These are phyloP conservation scores for Anarhynchus alexandrinus DNA, from an alignment of 2,113 vertebrate species.

Conservation along the genomic window DNA sequence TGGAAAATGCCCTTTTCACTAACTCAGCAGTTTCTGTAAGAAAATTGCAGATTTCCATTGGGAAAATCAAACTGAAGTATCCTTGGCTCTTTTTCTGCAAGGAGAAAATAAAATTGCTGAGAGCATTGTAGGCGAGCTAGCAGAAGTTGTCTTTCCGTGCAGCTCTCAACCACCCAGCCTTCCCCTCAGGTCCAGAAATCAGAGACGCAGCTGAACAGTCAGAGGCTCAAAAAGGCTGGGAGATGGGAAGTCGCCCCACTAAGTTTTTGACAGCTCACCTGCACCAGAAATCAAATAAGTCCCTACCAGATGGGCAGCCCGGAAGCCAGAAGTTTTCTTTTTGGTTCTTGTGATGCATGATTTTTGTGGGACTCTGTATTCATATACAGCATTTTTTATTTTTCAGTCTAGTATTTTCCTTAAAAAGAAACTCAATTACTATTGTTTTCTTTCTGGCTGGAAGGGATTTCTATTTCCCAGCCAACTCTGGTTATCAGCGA, in stretches of 20 bases:
- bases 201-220: not conserved
- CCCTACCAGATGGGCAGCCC: not conserved
- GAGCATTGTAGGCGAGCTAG: not conserved
- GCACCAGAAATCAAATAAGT: not conserved
- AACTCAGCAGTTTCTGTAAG: slow-evolving; percentile 43
- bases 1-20: slow-evolving; percentile 31
- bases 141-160: not conserved
- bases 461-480: slow-evolving; percentile 15
- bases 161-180: not conserved
- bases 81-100: not conserved
- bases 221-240: not conserved
- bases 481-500: not conserved
- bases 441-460: not conserved
- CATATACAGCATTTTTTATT: not conserved
- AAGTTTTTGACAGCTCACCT: not conserved
- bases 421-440: not conserved
- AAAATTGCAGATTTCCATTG: slow-evolving; percentile 34
- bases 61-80: slow-evolving; percentile 35
- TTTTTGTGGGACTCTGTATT: not conserved
- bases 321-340: not conserved
- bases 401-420: not conserved
- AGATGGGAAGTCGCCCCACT: not conserved
- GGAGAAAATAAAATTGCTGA: not conserved
- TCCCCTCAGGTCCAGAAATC: not conserved
- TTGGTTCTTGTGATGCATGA: not conserved